Evolutionary conservation across 2,113 vertebrate species (phyloP), one percentile per base, ranked within the genome.

Genomic region (Malurus melanocephalus): DNA sequence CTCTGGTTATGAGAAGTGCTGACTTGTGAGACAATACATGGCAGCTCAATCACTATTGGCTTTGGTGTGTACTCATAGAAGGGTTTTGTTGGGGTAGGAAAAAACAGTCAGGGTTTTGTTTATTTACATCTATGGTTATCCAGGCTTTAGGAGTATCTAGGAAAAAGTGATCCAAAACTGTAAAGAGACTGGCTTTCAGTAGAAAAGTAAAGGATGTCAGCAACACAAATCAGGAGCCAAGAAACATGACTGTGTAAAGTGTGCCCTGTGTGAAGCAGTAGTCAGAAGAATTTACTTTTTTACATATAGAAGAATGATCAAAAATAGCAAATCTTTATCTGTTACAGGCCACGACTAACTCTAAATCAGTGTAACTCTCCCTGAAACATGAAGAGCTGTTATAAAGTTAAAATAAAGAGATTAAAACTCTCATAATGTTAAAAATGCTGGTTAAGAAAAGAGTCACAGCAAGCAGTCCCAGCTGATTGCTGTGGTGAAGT

Each of bases 201-300:
- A 48, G 43, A n/a, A 74, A 78, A 84, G 5, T 20, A 62, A 62
- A 89, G 33, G 28, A 59, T 45, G 9, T 6, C 61, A 75, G 35
- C 2, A 6, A 64, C 0, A 0, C 33, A 76, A 15, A 66, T 77
- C 24, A 73, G 52, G 10, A 89, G 19, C 19, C 48, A 45, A 9
- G 23, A 56, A 62, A 48, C 11, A 11, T 5, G 16, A 17, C 23
- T 43, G 5, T 27, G 9, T 60, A 27, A 62, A 66, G 7, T 22
- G 40, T 0, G 0, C 5, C 40, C 65, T 84, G 32, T 57, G 18
- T 49, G 27, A 86, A 72, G 9, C 5, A 64, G 12, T 13, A 65
- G 38, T 20, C 28, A 35, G 16, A 85, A 84, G 18, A 84, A 52
- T 13, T 51, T 35, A 11, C 16, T 48, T 85, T 60, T 80, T 74